Evolutionary conservation across 2,113 vertebrate genomes (phyloP), one percentile per base, ranked within the genome.

Genomic region (Grus americana): DNA sequence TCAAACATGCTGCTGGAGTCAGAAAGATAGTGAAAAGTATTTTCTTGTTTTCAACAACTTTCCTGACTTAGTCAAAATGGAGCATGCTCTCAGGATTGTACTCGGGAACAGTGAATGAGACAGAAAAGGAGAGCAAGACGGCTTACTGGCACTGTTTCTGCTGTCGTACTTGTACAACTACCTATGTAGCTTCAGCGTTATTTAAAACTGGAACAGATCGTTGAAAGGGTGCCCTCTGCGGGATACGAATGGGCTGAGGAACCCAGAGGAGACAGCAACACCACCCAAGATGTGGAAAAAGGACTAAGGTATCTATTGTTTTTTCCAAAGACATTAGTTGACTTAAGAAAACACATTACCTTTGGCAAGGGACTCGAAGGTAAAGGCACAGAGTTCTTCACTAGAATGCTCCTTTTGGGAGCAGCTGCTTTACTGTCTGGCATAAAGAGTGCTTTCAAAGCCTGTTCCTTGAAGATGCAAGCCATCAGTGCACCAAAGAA

Each of bases 121-220:
- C 3, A 4, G 38, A 32, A 80, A 34, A 42, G 21, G 20, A 59
- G n/a, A 75, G 49, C 21, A 38, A 12, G n/a, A 55, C 38, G 6
- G 13, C 10, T 79, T 72, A 7, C 19, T 66, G 22, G 30, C 6
- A 0, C 18, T 22, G 24, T 71, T 63, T 36, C 55, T 57, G 58
- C 19, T 36, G 24, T 52, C 7, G 6, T 8, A 4, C 15, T 66
- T 11, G 6, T 24, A 27, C 17, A 7, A 1, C 13, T 29, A 0
- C 20, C n/a, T 32, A 0, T 15, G 11, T 26, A 34, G n/a, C n/a
- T 82, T 55, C 19, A n/a, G 32, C 12, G 5, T 50, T 2, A 0
- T 27, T 68, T 40, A 20, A 8, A 83, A 38, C 9, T 29, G 32
- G 52, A 92, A 57, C 55, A 65, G 38, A 26, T 49, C 0, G 7